phyloP scores from a whole-genome alignment of 1,140 invertebrate genomes.

The Oryctes rhinoceros region DNA sequence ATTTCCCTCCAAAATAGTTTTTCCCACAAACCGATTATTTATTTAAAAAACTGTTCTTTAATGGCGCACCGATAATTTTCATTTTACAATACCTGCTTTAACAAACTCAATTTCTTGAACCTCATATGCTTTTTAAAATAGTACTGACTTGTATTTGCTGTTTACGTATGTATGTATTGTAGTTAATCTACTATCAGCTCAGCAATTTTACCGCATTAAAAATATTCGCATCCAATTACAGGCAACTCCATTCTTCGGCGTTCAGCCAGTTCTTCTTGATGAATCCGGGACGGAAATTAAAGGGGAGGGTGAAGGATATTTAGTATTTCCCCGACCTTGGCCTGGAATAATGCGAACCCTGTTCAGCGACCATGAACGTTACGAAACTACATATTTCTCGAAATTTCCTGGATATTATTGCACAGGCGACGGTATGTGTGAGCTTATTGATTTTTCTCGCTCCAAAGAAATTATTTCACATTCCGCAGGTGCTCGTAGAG shows the following conservation, averaged over 20 bases:
- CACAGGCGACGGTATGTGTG: conserved; percentile 92
- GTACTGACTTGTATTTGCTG: too few relatives aligned
- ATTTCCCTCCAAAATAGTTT: too few relatives aligned
- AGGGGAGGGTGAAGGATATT: conserved; percentile 91
- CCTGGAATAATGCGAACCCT: conserved; percentile 97
- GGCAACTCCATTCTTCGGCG: conserved; percentile 97
- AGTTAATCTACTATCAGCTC: not conserved
- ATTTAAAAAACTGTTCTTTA: too few relatives aligned
- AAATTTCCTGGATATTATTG: conserved; percentile 97
- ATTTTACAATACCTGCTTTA: too few relatives aligned
- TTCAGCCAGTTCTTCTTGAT: conserved; percentile 86
- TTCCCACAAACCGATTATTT: too few relatives aligned
- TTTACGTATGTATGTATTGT: too few relatives aligned
- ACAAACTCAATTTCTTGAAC: too few relatives aligned
- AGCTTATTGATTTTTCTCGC: conserved; percentile 42
- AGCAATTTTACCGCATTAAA: not conserved
- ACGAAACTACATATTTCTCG: conserved; percentile 93
- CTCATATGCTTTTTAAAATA: too few relatives aligned
- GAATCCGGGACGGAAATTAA: conserved; percentile 88
- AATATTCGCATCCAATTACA: conserved; percentile 59
- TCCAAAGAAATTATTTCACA: not conserved
- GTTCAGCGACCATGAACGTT: conserved; percentile 91
- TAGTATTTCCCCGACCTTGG: conserved; percentile 94
- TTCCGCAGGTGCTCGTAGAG: conserved; percentile 81
- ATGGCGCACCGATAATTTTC: too few relatives aligned